Percentiles rank a stretch among this genome's conserved stretches.
Conservation (phyloP, 2,888 invertebrate species). For the Apamea anceps region DNA sequence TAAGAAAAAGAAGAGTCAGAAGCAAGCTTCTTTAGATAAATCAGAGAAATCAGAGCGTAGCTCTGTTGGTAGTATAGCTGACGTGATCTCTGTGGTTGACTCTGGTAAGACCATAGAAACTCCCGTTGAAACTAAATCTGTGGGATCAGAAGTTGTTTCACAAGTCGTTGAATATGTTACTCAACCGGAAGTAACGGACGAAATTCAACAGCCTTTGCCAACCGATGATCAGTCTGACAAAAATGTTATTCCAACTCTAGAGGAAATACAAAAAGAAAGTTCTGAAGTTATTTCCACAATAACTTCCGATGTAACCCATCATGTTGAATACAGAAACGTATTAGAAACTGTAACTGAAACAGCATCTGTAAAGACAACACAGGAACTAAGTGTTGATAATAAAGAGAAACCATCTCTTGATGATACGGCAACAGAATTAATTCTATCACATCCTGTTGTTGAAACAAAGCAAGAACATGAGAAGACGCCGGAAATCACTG, state of each 20-base stretch:
- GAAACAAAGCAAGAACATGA: conserved; percentile 11
- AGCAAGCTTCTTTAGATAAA: conserved; percentile 57
- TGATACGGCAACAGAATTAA: conserved; percentile 1
- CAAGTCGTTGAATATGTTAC: conserved; percentile 35
- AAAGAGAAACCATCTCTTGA: conserved; percentile 4
- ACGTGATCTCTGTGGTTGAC: conserved; percentile 19
- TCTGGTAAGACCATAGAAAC: conserved; percentile 11
- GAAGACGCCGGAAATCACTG: background rate
- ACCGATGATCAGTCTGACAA: background rate
- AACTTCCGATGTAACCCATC: conserved; percentile 5
- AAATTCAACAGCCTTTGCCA: background rate
- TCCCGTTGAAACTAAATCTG: conserved; percentile 14
- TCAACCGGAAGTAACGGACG: conserved; percentile 17
- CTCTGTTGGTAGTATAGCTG: conserved; percentile 33
- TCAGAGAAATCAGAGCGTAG: conserved; percentile 48
- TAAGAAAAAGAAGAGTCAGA: conserved; percentile 69
- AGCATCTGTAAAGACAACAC: conserved; percentile 7
- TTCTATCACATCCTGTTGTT: background rate
- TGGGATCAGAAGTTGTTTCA: conserved; percentile 22
- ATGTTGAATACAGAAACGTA: conserved; percentile 19
- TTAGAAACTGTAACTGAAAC: conserved; percentile 20
- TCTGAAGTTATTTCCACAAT: conserved; percentile 15
- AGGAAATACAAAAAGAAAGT: conserved; percentile 2
- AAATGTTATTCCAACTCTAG: background rate
- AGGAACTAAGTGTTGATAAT: background rate